A percentile compares a stretch with the other conserved stretches of the same genome.
These are phyloP conservation scores for Lasaia peninsularis DNA, from an alignment of 1,140 invertebrate genomes.

Conservation along the genomic window DNA sequence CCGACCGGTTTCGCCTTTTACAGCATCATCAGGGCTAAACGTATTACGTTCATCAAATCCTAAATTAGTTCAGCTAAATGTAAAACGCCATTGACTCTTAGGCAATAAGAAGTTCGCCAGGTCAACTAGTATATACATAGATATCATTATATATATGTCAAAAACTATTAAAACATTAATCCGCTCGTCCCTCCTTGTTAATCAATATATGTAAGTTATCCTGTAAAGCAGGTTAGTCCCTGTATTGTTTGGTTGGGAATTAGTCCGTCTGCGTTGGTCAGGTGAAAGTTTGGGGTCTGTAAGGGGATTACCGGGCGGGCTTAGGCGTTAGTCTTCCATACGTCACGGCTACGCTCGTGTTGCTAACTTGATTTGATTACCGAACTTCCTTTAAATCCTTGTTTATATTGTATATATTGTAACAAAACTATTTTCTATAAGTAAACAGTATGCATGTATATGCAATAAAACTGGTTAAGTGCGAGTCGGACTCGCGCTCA, in stretches of 20 bases:
- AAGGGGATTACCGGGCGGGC: conserved; percentile 61
- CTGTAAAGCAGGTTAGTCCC: conserved; percentile 13
- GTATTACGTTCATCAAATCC: too few species aligned
- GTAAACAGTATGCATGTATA: too few species aligned
- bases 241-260: conserved; percentile 40
- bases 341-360: conserved; percentile 20
- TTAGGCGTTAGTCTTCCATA: conserved; percentile 45
- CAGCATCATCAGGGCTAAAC: too few species aligned
- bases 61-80: too few species aligned
- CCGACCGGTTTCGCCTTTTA: too few species aligned
- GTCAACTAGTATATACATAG: too few species aligned
- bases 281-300: conserved; percentile 67
- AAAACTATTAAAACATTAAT: neutral
- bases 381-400: conserved; percentile 22
- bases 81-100: too few species aligned
- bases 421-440: too few species aligned
- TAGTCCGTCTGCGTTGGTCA: conserved; percentile 48
- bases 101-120: too few species aligned
- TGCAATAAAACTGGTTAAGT: too few species aligned
- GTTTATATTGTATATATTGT: neutral
- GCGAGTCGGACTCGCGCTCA: too few species aligned
- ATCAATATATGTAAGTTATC: neutral
- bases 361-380: conserved; percentile 15
- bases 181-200: too few species aligned
- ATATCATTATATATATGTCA: neutral